Evolutionary conservation across 2,113 vertebrate species (phyloP), one percentile per base, ranked within the genome.

Genomic region (Toxostoma redivivum): DNA sequence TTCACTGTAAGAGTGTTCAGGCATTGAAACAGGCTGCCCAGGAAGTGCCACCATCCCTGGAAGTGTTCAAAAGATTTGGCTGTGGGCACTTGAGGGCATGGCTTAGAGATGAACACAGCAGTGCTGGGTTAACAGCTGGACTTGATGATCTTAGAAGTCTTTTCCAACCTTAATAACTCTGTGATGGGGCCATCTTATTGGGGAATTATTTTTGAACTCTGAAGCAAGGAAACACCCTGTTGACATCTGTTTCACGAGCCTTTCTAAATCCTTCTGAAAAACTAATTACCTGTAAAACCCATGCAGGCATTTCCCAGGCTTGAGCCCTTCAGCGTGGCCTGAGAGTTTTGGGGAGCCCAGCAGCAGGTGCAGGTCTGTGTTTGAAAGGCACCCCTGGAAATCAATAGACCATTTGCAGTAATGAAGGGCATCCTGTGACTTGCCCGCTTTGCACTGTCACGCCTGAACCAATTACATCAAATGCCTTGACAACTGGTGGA

Each of bases 351-450:
- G 70, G 44, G 81, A 73, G 70, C 9, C 18, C 66, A 19, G 79
- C 3, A 30, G 91, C 84, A 90, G 78, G 53, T 57, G 81, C n/a
- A 23, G 81, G 45, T 48, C 30, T 53, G 65, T 31, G 80, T 50
- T 61, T 4, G 0, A 56, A 69, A 7, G 33, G n/a, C 57, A 47
- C 57, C 14, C 7, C 73, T 90, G 76, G 48, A 80, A 91, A 94
- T 86, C 90, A 48, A 33, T 19, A 70, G 90, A 53, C 27, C 27
- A 9, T 81, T 88, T 86, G 86, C 27, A 64, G 48, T 30, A 69
- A 91, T 19, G 66, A 92, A 91, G 91, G 81, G 64, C 94, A 70
- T 91, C 86, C 86, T 88, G 57, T 38, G 71, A 77, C 73, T 78
- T 57, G 71, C 66, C 47, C 1, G 1, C 60, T 87, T 51, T 57